Evolutionary conservation across 2,888 invertebrate species (phyloP), one percentile per base, ranked within the genome.

Genomic region (Leptinotarsa juncta): DNA sequence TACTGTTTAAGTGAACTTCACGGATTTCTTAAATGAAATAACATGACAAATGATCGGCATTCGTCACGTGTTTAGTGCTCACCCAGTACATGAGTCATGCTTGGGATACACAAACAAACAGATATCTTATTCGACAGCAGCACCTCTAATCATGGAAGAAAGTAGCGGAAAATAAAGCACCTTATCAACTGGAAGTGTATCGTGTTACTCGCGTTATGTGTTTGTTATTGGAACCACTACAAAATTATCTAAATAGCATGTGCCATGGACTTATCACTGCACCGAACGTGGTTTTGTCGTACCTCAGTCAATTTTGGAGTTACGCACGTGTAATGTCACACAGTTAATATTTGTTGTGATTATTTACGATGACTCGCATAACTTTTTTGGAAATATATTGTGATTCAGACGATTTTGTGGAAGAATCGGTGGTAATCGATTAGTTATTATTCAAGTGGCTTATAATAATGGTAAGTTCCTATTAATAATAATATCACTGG

Each of bases 251-350:
- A n/a, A 62, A 62, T 42, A 62, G 18, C 62, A 42, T 62, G 10
- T 42, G 62, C 12, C 57, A 57, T 23, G 23, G 18, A 42, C 42
- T 62, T 42, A 62, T 62, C 26, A 62, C 32, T 57, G 7, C 26
- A 42, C 62, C n/a, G 62, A 32, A 26, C 57, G 10, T 57, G 23
- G 60, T 60, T 55, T 32, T 62, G 62, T n/a, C 32, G 62, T 10
- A 42, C 5, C 12, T 32, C 62, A 62, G 42, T 62, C 62, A 62
- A 42, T 32, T 62, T n/a, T 42, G 62, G 20, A 32, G 62, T 18
- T 32, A 62, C 18, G n/a, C 53, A 18, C 1, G 32, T 10, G 62
- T 26, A 18, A 57, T 15, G 20, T 26, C 10, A 53, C n/a, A 18
- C 3, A 12, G 4, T 26, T 1, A 23, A 15, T 53, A 53, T 18